Evolutionary conservation across 1,140 invertebrate genomes (phyloP).

Genomic region (Drosophila parabipectinata): DNA sequence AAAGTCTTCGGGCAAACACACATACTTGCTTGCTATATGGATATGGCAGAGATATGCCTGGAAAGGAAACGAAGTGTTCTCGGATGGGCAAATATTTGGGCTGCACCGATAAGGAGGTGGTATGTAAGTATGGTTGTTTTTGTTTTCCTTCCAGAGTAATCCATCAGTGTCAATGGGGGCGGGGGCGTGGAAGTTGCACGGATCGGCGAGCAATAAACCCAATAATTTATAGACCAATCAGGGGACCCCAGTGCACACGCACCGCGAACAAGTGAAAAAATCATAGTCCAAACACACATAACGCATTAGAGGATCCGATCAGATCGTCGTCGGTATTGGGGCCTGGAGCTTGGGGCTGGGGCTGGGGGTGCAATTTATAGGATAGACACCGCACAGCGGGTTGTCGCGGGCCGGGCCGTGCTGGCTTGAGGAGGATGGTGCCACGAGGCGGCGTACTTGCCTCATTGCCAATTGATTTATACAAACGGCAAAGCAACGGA

Average conservation of each 20-base stretch:
- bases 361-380: constrained; percentile 69
- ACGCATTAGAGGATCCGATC: constrained; percentile 60
- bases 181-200: constrained; percentile 35
- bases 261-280: constrained; percentile 78
- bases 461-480: constrained; percentile 77
- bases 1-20: constrained; percentile 60
- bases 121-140: not conserved
- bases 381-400: constrained; percentile 80
- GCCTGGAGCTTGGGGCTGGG: not conserved
- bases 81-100: constrained; percentile 69
- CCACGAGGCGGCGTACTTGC: constrained; percentile 14
- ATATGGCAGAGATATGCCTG: constrained; percentile 1
- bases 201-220: constrained; percentile 61
- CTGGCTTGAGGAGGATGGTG: constrained; percentile 22
- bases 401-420: constrained; percentile 31
- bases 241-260: constrained; percentile 66
- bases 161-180: constrained; percentile 73
- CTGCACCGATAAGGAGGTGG: constrained; percentile 22
- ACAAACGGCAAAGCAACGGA: constrained; percentile 82
- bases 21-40: constrained; percentile 3
- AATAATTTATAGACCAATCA: constrained; percentile 80
- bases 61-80: constrained; percentile 38
- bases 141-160: constrained; percentile 43
- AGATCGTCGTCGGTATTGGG: not conserved
- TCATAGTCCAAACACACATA: constrained; percentile 82